Percentiles rank a stretch among this genome's conserved stretches.
Evolutionary conservation across 2,888 invertebrate species (phyloP).

Genomic region (Euspilapteryx auroguttella): DNA sequence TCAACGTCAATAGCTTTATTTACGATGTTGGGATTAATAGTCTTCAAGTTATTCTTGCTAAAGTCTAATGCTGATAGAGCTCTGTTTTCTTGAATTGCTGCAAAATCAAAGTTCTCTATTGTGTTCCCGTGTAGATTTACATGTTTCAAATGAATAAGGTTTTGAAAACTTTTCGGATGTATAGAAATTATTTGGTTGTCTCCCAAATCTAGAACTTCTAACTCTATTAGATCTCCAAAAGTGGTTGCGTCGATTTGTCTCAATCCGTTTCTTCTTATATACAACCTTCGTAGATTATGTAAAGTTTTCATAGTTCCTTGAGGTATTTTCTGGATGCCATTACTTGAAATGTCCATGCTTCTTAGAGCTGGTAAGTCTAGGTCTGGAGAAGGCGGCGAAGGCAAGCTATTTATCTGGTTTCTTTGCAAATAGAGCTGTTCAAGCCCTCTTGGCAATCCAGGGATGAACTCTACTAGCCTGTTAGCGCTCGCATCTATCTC

Average conservation of each 20-base stretch:
- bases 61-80: constrained; percentile 70
- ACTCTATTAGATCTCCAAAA: constrained; percentile 68
- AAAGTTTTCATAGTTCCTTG: constrained; percentile 67
- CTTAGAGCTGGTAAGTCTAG: constrained; percentile 72
- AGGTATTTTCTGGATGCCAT: constrained; percentile 71
- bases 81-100: constrained; percentile 67
- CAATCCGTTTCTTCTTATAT: constrained; percentile 73
- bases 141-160: constrained; percentile 66
- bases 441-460: constrained; percentile 74
- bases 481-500: constrained; percentile 79
- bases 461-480: constrained; percentile 72
- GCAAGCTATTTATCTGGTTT: constrained; percentile 71
- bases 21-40: constrained; percentile 66
- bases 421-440: constrained; percentile 73
- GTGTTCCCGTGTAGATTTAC: constrained; percentile 78
- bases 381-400: constrained; percentile 66
- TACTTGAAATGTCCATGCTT: constrained; percentile 74
- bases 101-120: constrained; percentile 69
- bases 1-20: constrained; percentile 68
- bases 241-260: constrained; percentile 69
- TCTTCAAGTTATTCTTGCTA: constrained; percentile 73
- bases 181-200: constrained; percentile 72
- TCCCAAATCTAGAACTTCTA: constrained; percentile 75
- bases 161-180: constrained; percentile 66
- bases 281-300: constrained; percentile 68